phyloP scores from a whole-genome alignment of 1,140 invertebrate genomes.

The Drosophila melanica region DNA sequence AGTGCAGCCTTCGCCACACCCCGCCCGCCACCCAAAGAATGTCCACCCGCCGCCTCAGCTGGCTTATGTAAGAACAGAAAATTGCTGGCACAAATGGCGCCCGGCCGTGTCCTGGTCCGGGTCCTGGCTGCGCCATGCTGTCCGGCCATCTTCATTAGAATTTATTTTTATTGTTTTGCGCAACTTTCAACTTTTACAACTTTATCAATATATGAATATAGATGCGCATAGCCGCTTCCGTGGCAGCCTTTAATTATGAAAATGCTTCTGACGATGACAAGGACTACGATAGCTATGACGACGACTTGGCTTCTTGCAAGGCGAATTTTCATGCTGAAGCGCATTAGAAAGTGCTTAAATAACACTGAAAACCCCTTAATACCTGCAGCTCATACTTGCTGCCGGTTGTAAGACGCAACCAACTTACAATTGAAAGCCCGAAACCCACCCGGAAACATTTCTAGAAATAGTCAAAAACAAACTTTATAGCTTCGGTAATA shows the following conservation, averaged over 20 bases:
- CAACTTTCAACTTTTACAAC: slow-evolving; percentile 81
- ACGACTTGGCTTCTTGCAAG: slow-evolving; percentile 8
- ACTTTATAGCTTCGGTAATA: no score
- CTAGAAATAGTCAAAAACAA: no score
- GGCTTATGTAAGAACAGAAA: slow-evolving; percentile 77
- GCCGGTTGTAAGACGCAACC: no score
- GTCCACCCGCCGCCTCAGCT: slow-evolving; percentile 34
- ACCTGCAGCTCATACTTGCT: no score
- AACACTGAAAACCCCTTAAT: not conserved
- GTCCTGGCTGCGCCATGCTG: slow-evolving; percentile 64
- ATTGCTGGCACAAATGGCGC: slow-evolving; percentile 77
- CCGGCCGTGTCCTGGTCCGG: slow-evolving; percentile 30
- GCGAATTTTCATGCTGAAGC: not conserved
- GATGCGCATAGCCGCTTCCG: slow-evolving; percentile 57
- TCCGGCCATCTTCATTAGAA: slow-evolving; percentile 78
- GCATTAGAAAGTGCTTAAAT: slow-evolving; percentile 18
- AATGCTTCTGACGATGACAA: slow-evolving; percentile 41
- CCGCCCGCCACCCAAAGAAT: not conserved
- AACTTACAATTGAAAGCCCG: no score
- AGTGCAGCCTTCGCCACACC: slow-evolving; percentile 65
- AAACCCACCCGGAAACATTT: no score
- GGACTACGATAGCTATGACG: slow-evolving; percentile 5
- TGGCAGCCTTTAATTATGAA: slow-evolving; percentile 69
- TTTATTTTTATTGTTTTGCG: slow-evolving; percentile 82
- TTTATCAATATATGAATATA: slow-evolving; percentile 83